Evolutionary conservation across 2,113 vertebrate species (phyloP), one percentile per base, ranked within the genome.

Genomic region (Megaleporinus macrocephalus): DNA sequence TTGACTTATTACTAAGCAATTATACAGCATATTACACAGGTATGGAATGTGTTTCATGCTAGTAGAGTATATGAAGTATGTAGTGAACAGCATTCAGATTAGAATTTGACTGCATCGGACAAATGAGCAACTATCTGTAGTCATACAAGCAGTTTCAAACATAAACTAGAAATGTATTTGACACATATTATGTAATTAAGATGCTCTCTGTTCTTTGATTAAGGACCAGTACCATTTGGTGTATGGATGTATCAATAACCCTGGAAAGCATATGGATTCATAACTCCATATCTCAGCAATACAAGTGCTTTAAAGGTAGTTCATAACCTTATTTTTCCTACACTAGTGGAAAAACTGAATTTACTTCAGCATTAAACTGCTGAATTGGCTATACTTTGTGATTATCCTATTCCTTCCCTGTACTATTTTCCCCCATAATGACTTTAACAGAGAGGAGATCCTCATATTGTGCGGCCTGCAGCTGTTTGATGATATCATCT

Each of bases 401-500:
- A 59, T 82, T 41, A 24, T 36, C 77, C 62, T 22, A 62, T 71
- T 77, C 20, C 65, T 4, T 49, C 76, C n/a, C 73, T 55, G 63
- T 73, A 84, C 36, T 83, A 41, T 81, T 81, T 79, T 74, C 36
- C 73, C 55, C 49, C 18, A 22, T 78, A 29, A 85, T 87, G 51
- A 82, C 59, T 83, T 76, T 80, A 84, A 47, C 79, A 83, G 72
- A 44, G 61, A 71, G 69, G 59, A 79, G 80, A 73, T 79, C 55
- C 49, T 70, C 55, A 30, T 10, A 44, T 71, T 36, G 41, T 76
- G 33, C 2, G 63, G 63, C 80, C 61, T 75, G 61, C 70, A 83
- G 69, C 76, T 75, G 59, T 78, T 77, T 73, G 57, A 63, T 84
- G 86, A 80, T 79, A 79, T 78, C 78, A 82, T 81, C 79, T 77